Base-by-base conservation (phyloP, 2,113 vertebrate species). In the Sialia sialis region DNA sequence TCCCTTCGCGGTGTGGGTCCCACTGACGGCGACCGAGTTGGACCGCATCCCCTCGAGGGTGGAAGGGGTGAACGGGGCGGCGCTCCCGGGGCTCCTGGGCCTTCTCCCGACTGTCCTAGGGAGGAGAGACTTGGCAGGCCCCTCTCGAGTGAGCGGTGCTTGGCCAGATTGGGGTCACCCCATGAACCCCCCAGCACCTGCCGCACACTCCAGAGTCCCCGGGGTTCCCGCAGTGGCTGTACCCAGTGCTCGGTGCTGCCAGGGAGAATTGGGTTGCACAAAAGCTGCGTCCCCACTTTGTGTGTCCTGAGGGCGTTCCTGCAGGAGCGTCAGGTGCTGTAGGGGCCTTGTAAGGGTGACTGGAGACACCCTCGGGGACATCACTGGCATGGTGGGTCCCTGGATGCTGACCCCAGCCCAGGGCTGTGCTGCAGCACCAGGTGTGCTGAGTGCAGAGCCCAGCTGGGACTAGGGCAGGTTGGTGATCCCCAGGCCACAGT, bases 151-250 rank as follows among this genome's bases (percentile, higher is more conserved):
- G 8, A 38, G n/a, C 3, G 1, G 38, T 6, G 18, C 51, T 56
- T 30, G 51, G 39, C 34, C 59, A 20, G 36, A 41, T 52, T 0
- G 0, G n/a, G 38, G 32, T 21, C 44, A 38, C 32, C 13, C 46
- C 16, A 0, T 8, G 27, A 34, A 4, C 3, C 6, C 13, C 6
- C 10, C 4, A 2, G 26, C 30, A 32, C 30, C 34, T 66, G 11
- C 41, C 34, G 11, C 21, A 12, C 44, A 5, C 39, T 27, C 11
- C 73, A 18, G 26, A 51, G n/a, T 13, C 18, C 29, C 14, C 20
- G 4, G 7, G 4, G 10, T 7, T 32, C 23, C 59, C 1, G 1
- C 58, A 13, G 43, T 13, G 52, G 12, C 52, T 38, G 59, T 52
- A 11, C 22, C 14, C 44, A n/a, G 23, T 1, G 1, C 68, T 44